phyloP scores from a whole-genome alignment of 2,113 vertebrate species.

The Neoarius graeffei region DNA sequence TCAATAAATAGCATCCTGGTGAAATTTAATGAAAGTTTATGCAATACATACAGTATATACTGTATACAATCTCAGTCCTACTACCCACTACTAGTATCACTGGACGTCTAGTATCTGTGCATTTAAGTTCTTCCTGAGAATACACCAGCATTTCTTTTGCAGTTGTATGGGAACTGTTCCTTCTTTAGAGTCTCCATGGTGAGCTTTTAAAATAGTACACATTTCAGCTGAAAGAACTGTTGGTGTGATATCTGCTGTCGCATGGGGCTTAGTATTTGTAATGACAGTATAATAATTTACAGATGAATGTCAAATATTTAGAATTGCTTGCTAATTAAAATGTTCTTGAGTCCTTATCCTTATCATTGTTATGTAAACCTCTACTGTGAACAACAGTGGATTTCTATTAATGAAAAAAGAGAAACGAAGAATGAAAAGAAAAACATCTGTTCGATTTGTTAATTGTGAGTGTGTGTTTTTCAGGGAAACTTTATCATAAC shows the following conservation, averaged over 20 bases:
- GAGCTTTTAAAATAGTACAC: slow-evolving; percentile 55
- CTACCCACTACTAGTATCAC: neutral
- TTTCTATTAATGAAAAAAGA: slow-evolving; percentile 48
- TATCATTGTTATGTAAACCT: slow-evolving; percentile 77
- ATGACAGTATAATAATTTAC: slow-evolving; percentile 77
- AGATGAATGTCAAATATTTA: slow-evolving; percentile 73
- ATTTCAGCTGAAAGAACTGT: slow-evolving; percentile 70
- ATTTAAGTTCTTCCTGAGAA: neutral
- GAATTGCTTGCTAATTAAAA: slow-evolving; percentile 76
- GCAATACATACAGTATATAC: no score
- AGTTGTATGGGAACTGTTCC: neutral
- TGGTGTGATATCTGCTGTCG: slow-evolving; percentile 76
- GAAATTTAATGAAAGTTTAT: neutral
- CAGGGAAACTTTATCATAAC: slow-evolving; percentile 76
- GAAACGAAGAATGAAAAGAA: slow-evolving; percentile 45
- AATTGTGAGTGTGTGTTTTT: slow-evolving; percentile 71
- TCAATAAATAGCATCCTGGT: neutral
- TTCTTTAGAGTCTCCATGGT: slow-evolving; percentile 22
- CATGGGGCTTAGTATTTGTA: slow-evolving; percentile 75
- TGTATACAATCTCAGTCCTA: neutral
- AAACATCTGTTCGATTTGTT: slow-evolving; percentile 73
- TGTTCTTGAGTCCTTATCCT: slow-evolving; percentile 73
- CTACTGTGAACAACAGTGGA: slow-evolving; percentile 72
- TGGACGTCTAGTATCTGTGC: neutral
- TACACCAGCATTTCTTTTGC: neutral